Percentiles rank a stretch among this genome's conserved stretches.
These are phyloP conservation scores for Mimachlamys varia DNA, from an alignment of 2,888 invertebrate genomes.

Conservation along the genomic window DNA sequence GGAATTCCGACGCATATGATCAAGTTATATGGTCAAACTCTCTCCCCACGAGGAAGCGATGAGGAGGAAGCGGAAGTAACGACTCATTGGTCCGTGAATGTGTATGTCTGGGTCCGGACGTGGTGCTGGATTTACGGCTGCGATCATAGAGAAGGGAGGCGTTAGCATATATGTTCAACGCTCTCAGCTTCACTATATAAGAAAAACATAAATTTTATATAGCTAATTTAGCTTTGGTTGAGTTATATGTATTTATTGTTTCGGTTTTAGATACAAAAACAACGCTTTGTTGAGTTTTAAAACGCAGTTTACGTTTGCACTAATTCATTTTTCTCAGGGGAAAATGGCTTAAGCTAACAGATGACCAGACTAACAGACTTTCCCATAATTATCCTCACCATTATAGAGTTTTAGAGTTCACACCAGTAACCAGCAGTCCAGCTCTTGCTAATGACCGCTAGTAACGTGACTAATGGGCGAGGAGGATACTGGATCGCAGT, in stretches of 20 bases:
- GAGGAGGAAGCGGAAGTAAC: background rate
- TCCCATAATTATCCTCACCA: background rate
- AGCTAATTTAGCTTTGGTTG: background rate
- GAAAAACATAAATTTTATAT: background rate
- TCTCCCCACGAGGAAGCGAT: background rate
- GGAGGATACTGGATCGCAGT: background rate
- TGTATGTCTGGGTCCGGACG: background rate
- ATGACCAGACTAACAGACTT: background rate
- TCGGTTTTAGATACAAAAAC: background rate
- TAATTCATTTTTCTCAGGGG: background rate
- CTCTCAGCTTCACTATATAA: background rate
- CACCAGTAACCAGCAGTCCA: background rate
- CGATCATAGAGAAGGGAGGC: background rate
- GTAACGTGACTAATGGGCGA: background rate
- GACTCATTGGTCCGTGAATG: background rate
- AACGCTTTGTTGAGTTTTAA: background rate
- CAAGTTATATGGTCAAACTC: background rate
- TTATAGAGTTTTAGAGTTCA: background rate
- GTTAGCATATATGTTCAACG: background rate
- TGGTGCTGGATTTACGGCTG: background rate
- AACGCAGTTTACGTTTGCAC: background rate
- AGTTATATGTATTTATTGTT: background rate
- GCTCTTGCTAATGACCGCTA: background rate
- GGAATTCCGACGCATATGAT: background rate
- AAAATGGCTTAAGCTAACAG: background rate